Base-by-base conservation (phyloP, 2,797 vertebrate species). In the Limosa lapponica region DNA sequence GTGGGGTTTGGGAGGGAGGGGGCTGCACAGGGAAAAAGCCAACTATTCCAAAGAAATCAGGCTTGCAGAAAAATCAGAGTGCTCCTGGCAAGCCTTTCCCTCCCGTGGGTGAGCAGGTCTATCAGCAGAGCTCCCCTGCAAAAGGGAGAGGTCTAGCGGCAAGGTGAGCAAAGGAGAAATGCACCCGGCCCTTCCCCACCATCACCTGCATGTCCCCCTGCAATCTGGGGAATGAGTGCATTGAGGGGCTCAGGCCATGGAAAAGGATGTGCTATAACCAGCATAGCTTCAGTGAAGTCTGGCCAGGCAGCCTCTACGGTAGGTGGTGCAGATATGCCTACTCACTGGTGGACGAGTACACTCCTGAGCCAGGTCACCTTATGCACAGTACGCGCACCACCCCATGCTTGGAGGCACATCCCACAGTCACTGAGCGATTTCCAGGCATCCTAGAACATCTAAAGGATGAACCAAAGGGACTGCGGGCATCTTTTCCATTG, bases 1-100 rank as follows among this genome's bases (percentile, higher is more conserved):
- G 62, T 2, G 43, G 88, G 95, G 89, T 91, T 90, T 94, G 90
- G 88, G 62, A 70, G 58, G 83, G 67, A 82, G 46, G 14, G 72
- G 30, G 27, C 22, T 39, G 62, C 54, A 27, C n/a, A 44, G 17
- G 5, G 39, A 13, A 67, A 90, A 95, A 88, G 24, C 28, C 79
- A 92, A 48, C 44, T 43, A 69, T 83, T 95, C 89, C 67, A 90
- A 95, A 96, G 89, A 96, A 96, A 83, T 51, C 64, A 92, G 83
- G 51, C 84, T 94, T 74, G 49, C 70, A 85, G 87, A 72, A 87
- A 96, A 96, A 95, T 44, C 87, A 49, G 51, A 95, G 87, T 4
- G 3, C 20, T 64, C 28, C 81, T 91, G 80, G 65, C 81, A 65
- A 11, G 10, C 39, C 82, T 94, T 94, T 43, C 44, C 52, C 44